Evolutionary conservation across 2,113 vertebrate species (phyloP), one percentile per base, ranked within the genome.

Genomic region (Myrmecobius fasciatus): DNA sequence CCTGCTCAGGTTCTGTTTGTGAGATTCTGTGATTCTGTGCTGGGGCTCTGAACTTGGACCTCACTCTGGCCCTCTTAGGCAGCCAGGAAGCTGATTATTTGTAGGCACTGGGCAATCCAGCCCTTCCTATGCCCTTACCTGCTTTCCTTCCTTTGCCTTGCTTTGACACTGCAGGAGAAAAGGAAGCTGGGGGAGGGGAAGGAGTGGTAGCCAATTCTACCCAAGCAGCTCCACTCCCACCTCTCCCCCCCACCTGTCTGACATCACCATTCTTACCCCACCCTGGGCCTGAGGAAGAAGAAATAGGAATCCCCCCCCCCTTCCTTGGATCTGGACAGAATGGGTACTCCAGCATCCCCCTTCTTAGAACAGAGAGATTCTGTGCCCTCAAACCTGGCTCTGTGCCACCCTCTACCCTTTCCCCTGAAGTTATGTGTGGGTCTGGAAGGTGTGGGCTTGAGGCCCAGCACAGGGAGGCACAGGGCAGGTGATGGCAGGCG

Each of bases 401-500:
- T 83, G 36, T 7, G n/a, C 67, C 67, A 83, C 36, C 54, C 67
- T n/a, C n/a, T 36, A 43, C 67, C 67, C 67, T 83, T 43, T 83
- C 28, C 67, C 60, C 67, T 83, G 67, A 43, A 83, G 67, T 43
- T 83, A 43, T 22, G n/a, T 83, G 20, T 43, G 67, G 67, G 20
- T 43, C 67, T 83, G 20, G 67, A 83, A 83, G 67, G 36, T 83
- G 36, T 83, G n/a, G 67, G 67, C n/a, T 75, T 43, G 67, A 83
- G 67, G 67, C 67, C 67, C 67, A 43, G 67, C n/a, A 43, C 24
- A 43, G 67, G n/a, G n/a, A 83, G 20, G 67, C 67, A 83, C n/a
- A 83, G 67, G 60, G 67, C 17, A 75, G 95, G 67, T 91, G 75
- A 92, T n/a, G 48, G 92, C 89, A 36, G 92, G 47, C 11, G 8